phyloP scores from a whole-genome alignment of 2,797 vertebrate genomes.

The Sternarchorhynchus goeldii region DNA sequence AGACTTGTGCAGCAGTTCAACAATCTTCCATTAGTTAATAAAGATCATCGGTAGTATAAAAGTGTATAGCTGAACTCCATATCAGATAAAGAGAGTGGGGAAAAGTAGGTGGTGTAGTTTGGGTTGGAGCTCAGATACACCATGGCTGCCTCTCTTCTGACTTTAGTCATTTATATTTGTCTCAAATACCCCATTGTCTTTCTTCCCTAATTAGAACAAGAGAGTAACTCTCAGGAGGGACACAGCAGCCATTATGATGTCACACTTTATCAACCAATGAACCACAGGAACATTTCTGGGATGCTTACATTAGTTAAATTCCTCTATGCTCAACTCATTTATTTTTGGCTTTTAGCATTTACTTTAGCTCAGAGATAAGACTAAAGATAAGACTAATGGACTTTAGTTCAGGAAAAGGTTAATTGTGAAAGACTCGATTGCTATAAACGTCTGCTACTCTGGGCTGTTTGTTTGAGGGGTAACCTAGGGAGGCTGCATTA shows the following conservation, averaged over 20 bases:
- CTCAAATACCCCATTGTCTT: slow-evolving; percentile 49
- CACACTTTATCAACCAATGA: slow-evolving; percentile 51
- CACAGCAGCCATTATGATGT: slow-evolving; percentile 46
- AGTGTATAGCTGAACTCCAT: neutral
- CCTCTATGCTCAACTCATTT: neutral
- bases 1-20: no score
- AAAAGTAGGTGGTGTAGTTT: slow-evolving; percentile 30
- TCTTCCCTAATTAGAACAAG: slow-evolving; percentile 55
- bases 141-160: slow-evolving; percentile 41
- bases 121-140: slow-evolving; percentile 42
- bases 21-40: neutral
- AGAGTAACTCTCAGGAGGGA: slow-evolving; percentile 47
- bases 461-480: slow-evolving; percentile 1
- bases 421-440: neutral
- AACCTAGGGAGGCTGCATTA: neutral
- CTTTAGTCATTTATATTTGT: slow-evolving; percentile 51
- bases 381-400: neutral
- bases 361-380: neutral
- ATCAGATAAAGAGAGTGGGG: slow-evolving; percentile 13
- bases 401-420: neutral
- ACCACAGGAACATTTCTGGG: slow-evolving; percentile 33
- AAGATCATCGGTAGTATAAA: neutral
- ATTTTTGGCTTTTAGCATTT: neutral
- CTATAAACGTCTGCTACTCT: neutral
- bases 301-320: slow-evolving; percentile 2